Conservation (phyloP, 2,797 vertebrate genomes). For the Avahi laniger region DNA sequence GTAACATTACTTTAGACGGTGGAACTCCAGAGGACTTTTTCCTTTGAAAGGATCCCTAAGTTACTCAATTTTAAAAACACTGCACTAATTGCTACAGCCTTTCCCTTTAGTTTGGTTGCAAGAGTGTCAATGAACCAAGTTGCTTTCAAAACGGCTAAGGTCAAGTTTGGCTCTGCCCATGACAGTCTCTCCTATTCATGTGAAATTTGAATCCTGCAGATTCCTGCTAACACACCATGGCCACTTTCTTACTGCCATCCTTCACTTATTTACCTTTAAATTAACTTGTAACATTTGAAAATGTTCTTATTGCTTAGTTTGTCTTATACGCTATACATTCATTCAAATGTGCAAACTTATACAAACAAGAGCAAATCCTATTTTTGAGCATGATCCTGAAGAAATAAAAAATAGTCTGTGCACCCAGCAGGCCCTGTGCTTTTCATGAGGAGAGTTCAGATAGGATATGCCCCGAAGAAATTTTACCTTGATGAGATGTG, state of each 20-base stretch:
- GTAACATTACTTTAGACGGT: background rate
- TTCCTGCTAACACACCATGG: background rate
- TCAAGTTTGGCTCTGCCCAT: background rate
- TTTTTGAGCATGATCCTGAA: background rate
- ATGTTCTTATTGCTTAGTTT: background rate
- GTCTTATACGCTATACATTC: background rate
- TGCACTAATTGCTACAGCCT: background rate
- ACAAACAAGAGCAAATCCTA: background rate
- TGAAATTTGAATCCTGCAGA: background rate
- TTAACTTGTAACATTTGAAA: conserved; percentile 39
- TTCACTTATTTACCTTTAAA: conserved; percentile 34
- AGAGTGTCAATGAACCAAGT: background rate
- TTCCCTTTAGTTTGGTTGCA: background rate
- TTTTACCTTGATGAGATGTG: background rate
- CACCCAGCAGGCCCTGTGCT: background rate
- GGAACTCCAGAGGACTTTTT: background rate
- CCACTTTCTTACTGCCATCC: background rate
- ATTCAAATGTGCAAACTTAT: background rate
- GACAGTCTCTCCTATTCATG: background rate
- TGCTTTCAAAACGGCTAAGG: background rate
- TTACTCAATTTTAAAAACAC: background rate
- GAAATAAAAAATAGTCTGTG: background rate
- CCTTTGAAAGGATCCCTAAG: background rate
- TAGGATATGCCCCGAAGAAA: background rate
- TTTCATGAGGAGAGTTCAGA: background rate